A percentile compares a stretch with the other conserved stretches of the same genome.
Evolutionary conservation across 2,888 invertebrate genomes (phyloP).

Genomic region (Lottia gigantea): DNA sequence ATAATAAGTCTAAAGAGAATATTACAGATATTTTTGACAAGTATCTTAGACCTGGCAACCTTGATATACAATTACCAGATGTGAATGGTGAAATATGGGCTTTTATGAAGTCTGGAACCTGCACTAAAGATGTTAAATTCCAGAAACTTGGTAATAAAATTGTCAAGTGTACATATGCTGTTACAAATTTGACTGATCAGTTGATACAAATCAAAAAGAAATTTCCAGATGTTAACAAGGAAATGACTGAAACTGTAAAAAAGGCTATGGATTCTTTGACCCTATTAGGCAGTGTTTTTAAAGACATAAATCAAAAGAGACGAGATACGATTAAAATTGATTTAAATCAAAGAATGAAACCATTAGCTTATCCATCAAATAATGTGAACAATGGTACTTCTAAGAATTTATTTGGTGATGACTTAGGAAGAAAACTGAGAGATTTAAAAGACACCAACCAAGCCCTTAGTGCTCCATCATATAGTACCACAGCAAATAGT

Average conservation of each 20-base stretch:
- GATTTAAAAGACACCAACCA: neutral
- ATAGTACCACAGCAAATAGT: neutral
- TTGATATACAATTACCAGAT: neutral
- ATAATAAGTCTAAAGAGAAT: neutral
- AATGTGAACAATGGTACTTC: neutral
- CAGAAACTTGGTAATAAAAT: neutral
- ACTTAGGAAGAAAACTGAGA: neutral
- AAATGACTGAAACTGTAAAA: neutral
- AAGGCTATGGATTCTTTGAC: constrained; percentile 1
- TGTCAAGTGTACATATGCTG: neutral
- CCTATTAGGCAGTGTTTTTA: neutral
- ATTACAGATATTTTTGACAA: neutral
- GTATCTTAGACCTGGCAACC: neutral
- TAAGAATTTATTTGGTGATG: neutral
- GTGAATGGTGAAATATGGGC: neutral
- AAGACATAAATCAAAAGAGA: neutral
- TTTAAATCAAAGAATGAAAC: neutral
- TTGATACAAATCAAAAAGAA: neutral
- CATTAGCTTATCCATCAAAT: neutral
- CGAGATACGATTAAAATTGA: neutral
- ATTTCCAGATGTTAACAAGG: neutral
- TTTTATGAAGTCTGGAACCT: neutral
- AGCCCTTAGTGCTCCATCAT: neutral
- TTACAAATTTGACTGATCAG: neutral
- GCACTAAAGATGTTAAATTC: neutral